Evolutionary conservation across 2,888 invertebrate species (phyloP), one percentile per base, ranked within the genome.

Genomic region (Epicampocera succincta): DNA sequence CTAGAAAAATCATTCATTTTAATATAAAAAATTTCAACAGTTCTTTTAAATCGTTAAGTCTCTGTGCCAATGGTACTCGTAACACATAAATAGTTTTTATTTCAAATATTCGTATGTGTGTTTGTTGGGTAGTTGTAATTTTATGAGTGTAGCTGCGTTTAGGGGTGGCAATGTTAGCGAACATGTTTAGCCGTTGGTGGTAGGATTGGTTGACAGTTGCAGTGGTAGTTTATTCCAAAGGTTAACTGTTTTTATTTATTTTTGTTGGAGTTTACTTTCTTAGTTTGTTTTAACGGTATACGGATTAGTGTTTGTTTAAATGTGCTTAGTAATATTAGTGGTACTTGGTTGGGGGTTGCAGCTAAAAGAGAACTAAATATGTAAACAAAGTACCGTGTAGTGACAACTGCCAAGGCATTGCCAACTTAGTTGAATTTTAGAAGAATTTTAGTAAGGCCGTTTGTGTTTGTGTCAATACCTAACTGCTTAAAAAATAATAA

Each of bases 361-460:
- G 15, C 38, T 11, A 12, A 17, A 40, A 15, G 25, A 50, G 8
- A 38, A 40, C 50, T 21, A 38, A 4, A 9, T 38, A 21, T 29
- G 38, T 38, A 40, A 42, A 29, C 25, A 48, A 46, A 46, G 17
- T 12, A 19, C 12, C 15, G 29, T 33, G 29, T 50, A 42, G 29
- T 42, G 29, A 44, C 11, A 40, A 21, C 9, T 29, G 40, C 12
- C 38, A 60, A 42, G 48, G 60, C 17, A 72, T 80, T 69, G 46
- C 52, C 71, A 60, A 65, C 71, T 80, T 61, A 75, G 80, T 80
- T 68, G 38, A 60, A 60, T 40, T 68, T 69, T 63, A 44, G 21
- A 42, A 42, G 25, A 68, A 71, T 63, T 68, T 80, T 61, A 17
- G 56, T 73, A 40, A 52, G 68, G 69, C 63, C 48, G 65, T 58